Evolutionary conservation across 2,888 invertebrate species (phyloP).

Genomic region (Aleiodes testaceus): DNA sequence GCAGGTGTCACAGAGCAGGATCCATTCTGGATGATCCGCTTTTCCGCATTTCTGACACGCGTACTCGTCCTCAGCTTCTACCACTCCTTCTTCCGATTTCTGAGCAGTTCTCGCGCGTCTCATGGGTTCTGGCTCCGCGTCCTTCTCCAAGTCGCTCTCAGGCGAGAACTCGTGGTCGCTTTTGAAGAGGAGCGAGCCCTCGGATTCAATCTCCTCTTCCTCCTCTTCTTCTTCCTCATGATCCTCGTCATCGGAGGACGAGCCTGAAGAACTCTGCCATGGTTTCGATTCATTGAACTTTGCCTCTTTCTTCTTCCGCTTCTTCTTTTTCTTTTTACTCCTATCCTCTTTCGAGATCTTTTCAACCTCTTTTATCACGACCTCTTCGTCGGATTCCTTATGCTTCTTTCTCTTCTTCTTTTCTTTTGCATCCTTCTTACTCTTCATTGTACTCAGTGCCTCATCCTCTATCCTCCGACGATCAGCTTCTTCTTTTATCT

Average conservation of each 20-base stretch:
- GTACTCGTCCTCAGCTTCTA: slow-evolving; percentile 77
- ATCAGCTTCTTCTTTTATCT: slow-evolving; percentile 90
- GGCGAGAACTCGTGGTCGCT: slow-evolving; percentile 96
- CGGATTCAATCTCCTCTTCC: slow-evolving; percentile 72
- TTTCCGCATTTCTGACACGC: slow-evolving; percentile 93
- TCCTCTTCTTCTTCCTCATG: slow-evolving; percentile 73
- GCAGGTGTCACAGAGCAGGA: slow-evolving; percentile 95
- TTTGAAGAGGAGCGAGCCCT: slow-evolving; percentile 76
- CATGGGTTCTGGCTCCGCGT: slow-evolving; percentile 82
- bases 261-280: slow-evolving; percentile 78
- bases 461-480: slow-evolving; percentile 83
- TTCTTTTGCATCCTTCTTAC: slow-evolving; percentile 70
- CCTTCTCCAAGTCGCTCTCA: slow-evolving; percentile 87
- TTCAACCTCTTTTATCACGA: slow-evolving; percentile 27
- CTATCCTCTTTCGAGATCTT: slow-evolving; percentile 58
- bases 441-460: slow-evolving; percentile 80
- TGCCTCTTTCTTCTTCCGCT: slow-evolving; percentile 69
- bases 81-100: slow-evolving; percentile 74
- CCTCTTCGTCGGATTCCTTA: slow-evolving; percentile 51
- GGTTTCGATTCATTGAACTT: slow-evolving; percentile 75
- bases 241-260: slow-evolving; percentile 71
- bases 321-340: slow-evolving; percentile 69
- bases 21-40: slow-evolving; percentile 97
- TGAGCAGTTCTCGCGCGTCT: slow-evolving; percentile 89
- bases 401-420: slow-evolving; percentile 54